Percentiles rank a stretch among this genome's conserved stretches.
phyloP scores from a whole-genome alignment of 1,140 invertebrate genomes.

The Bradynema listronoti region DNA sequence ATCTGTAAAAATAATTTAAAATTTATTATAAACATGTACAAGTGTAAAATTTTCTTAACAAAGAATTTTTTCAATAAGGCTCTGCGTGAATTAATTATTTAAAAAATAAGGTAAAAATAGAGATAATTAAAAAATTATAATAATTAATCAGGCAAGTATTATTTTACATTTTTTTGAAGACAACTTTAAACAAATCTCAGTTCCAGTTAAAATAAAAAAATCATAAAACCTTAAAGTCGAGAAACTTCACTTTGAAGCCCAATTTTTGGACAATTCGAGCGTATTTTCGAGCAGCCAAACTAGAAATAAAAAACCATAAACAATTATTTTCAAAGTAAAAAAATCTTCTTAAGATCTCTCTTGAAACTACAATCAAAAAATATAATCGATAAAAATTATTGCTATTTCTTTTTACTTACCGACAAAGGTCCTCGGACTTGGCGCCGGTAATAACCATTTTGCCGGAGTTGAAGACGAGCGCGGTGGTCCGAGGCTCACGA shows the following conservation, averaged over 20 bases:
- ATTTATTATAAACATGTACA: too few species aligned
- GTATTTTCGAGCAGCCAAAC: slow-evolving; percentile 69
- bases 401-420: slow-evolving; percentile 62
- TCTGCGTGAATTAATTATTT: too few species aligned
- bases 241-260: slow-evolving; percentile 92
- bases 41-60: too few species aligned
- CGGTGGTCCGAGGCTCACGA: slow-evolving; percentile 92
- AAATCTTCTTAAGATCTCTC: too few species aligned
- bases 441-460: slow-evolving; percentile 99
- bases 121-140: slow-evolving; percentile 4
- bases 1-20: too few species aligned
- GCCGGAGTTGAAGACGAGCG: slow-evolving; percentile 95
- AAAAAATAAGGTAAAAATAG: slow-evolving; percentile 1
- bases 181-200: neutral
- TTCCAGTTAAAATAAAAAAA: neutral
- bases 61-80: too few species aligned
- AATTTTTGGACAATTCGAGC: slow-evolving; percentile 98
- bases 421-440: slow-evolving; percentile 68
- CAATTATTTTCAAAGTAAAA: too few species aligned
- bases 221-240: slow-evolving; percentile 64
- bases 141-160: neutral
- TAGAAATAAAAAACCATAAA: too few species aligned
- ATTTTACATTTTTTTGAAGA: neutral
- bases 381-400: slow-evolving; percentile 69
- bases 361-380: too few species aligned